A percentile compares a stretch with the other conserved stretches of the same genome.
phyloP scores from a whole-genome alignment of 2,113 vertebrate species.

The Paracyprichromis sp. region DNA sequence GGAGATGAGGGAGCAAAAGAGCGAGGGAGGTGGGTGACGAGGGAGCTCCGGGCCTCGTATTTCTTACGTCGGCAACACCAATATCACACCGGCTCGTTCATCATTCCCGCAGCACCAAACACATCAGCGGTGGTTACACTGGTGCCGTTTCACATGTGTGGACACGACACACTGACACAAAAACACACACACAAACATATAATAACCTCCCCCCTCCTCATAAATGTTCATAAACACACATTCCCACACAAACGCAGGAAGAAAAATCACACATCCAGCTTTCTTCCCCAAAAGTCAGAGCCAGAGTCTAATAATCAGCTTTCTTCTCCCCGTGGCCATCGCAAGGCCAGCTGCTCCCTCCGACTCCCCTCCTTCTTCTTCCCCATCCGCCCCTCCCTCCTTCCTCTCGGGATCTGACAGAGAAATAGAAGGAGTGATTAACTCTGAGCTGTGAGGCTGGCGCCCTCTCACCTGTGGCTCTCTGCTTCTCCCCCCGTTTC shows the following conservation, averaged over 20 bases:
- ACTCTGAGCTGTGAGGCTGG: slow-evolving; percentile 39
- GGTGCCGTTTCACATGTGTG: background rate
- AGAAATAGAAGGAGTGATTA: slow-evolving; percentile 59
- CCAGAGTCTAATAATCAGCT: slow-evolving; percentile 48
- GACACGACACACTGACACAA: background rate
- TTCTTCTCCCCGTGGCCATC: slow-evolving; percentile 45
- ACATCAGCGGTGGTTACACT: slow-evolving; percentile 6
- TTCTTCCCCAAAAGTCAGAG: slow-evolving; percentile 11
- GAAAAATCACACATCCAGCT: background rate
- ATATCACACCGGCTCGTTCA: slow-evolving; percentile 43
- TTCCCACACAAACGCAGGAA: background rate
- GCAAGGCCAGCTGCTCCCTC: slow-evolving; percentile 53
- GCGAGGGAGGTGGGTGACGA: slow-evolving; percentile 3
- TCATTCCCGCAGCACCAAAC: slow-evolving; percentile 29
- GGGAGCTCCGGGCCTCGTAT: slow-evolving; percentile 31
- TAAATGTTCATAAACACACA: slow-evolving; percentile 12
- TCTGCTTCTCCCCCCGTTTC: background rate
- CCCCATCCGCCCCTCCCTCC: background rate
- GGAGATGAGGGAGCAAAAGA: background rate
- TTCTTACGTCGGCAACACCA: slow-evolving; percentile 34
- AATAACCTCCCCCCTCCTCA: background rate
- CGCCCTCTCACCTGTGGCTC: slow-evolving; percentile 56
- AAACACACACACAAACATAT: background rate
- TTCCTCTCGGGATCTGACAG: slow-evolving; percentile 31
- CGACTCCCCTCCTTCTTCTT: background rate